These are phyloP conservation scores for Astropecten irregularis DNA, from an alignment of 53 echinoderm and acorn worm genomes.

Conservation along the genomic window DNA sequence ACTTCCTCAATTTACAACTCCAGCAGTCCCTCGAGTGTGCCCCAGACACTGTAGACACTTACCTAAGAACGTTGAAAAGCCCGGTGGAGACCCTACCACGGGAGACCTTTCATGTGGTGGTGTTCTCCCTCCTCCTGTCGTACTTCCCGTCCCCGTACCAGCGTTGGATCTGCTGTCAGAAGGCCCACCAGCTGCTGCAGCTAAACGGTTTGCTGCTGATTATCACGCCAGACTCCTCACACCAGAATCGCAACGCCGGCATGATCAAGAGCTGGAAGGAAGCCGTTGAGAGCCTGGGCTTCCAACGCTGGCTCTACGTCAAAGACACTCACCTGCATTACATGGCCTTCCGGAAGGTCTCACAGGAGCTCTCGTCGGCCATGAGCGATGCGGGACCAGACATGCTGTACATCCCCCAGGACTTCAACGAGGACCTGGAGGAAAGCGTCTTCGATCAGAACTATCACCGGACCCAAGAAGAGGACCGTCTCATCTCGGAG, in stretches of 20 bases:
- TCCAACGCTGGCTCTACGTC: conserved; percentile 85
- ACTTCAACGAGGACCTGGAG: conserved; percentile 92
- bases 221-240: conserved; percentile 94
- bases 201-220: conserved; percentile 86
- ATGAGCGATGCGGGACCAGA: conserved; percentile 74
- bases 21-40: conserved; percentile 87
- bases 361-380: conserved; percentile 52
- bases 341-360: conserved; percentile 95
- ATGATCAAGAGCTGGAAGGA: conserved; percentile 96
- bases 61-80: conserved; percentile 90
- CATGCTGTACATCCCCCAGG: conserved; percentile 96
- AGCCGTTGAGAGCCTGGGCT: conserved; percentile 90
- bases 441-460: conserved; percentile 86
- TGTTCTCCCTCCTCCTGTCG: conserved; percentile 94
- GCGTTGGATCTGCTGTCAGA: conserved; percentile 98
- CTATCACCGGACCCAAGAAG: conserved; percentile 49
- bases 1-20: conserved; percentile 95
- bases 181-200: conserved; percentile 94
- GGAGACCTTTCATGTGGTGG: conserved; percentile 96
- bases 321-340: conserved; percentile 94
- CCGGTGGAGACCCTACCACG: conserved; percentile 88
- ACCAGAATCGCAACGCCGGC: conserved; percentile 79
- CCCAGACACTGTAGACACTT: conserved; percentile 91
- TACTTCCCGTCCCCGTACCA: conserved; percentile 99
- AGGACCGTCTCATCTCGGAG: conserved; percentile 61